Evolutionary conservation across 2,113 vertebrate species (phyloP), one percentile per base, ranked within the genome.

Genomic region (Sarotherodon lohbergeri): DNA sequence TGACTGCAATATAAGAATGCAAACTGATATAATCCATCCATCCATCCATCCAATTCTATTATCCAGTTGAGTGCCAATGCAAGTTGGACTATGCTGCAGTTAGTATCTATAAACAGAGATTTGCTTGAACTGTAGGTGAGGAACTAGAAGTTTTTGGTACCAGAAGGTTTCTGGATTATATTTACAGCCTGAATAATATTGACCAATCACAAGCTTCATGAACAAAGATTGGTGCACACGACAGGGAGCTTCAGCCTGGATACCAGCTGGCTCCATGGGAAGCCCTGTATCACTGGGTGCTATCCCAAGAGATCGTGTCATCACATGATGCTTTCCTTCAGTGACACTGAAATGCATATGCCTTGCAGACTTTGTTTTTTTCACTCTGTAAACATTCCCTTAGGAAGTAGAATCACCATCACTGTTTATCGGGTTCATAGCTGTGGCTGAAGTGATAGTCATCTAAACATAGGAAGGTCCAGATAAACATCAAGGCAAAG

Each of bases 391-490:
- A 57, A 81, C 71, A 27, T 16, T 54, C 82, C 84, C 22, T 7
- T 4, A 34, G 43, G 87, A 89, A 50, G 27, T 55, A 63, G 52
- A 54, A n/a, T 86, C 14, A 16, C 34, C 19, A 46, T 71, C 22
- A 57, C 29, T 9, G 43, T 14, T 41, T 78, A 43, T 41, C 11
- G 1, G 5, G 9, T 73, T 76, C 3, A 50, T 17, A 57, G 22
- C 43, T 17, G 1, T 5, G 43, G 57, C 9, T 54, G 6, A 5
- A 76, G 22, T 5, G 90, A 93, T 89, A 63, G 27, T 39, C 22
- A 87, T 84, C 85, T 80, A 12, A 71, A 93, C 54, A 41, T 81
- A 68, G 55, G 76, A 82, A 87, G 59, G 19, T 84, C 78, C 78
- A 59, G 29, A 73, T 59, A 11, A 34, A 76, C 43, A 84, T 89